These are phyloP conservation scores for Malurus elegans DNA, from an alignment of 2,113 vertebrate genomes.

Conservation along the genomic window DNA sequence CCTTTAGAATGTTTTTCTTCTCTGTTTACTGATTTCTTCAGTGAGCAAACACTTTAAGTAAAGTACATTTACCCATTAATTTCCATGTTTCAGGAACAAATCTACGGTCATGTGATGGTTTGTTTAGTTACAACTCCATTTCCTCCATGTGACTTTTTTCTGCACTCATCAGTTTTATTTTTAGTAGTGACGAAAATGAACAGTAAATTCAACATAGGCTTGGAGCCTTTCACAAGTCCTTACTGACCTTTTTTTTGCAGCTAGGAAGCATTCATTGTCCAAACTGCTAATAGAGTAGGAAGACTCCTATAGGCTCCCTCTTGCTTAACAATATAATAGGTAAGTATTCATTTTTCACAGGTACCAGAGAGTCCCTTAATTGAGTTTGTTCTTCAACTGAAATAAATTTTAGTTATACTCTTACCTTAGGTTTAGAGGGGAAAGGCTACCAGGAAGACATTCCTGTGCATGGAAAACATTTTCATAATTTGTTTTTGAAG, in stretches of 20 bases:
- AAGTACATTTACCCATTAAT: background rate
- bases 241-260: background rate
- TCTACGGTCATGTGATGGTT: background rate
- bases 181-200: background rate
- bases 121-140: background rate
- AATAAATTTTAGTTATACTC: background rate
- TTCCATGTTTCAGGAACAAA: background rate
- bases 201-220: background rate
- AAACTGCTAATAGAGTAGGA: background rate
- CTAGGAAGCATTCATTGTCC: background rate
- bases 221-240: background rate
- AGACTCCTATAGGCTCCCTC: background rate
- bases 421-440: background rate
- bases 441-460: background rate
- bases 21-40: background rate
- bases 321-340: background rate
- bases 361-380: background rate
- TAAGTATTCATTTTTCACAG: background rate
- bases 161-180: background rate
- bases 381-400: background rate
- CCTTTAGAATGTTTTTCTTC: background rate
- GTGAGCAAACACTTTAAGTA: background rate
- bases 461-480: background rate
- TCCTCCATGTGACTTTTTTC: background rate
- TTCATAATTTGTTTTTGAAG: background rate